These are phyloP conservation scores for Hiodon tergisus DNA, from an alignment of 2,113 vertebrate species.

Conservation along the genomic window DNA sequence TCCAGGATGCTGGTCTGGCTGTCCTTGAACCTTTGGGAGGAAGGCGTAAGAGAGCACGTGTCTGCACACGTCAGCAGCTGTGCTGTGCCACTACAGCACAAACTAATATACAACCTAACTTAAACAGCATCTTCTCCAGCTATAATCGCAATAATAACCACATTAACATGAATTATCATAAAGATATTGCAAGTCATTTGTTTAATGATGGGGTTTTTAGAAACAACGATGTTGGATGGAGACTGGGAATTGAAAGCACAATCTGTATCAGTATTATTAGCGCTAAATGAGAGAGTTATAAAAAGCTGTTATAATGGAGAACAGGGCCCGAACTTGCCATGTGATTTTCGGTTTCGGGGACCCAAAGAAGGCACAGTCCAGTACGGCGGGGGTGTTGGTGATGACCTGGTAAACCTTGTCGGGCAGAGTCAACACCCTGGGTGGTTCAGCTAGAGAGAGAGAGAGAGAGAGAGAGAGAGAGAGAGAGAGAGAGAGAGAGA, in stretches of 20 bases:
- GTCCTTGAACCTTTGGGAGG: slow-evolving; percentile 79
- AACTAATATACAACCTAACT: too few species aligned
- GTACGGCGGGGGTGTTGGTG: slow-evolving; percentile 66
- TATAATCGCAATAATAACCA: too few species aligned
- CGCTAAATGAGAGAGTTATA: neutral
- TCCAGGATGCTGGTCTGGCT: slow-evolving; percentile 70
- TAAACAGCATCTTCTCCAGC: too few species aligned
- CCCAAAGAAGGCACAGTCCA: slow-evolving; percentile 86
- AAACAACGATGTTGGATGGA: too few species aligned
- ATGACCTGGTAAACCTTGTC: slow-evolving; percentile 88
- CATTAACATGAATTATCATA: too few species aligned
- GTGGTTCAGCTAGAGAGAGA: slow-evolving; percentile 77
- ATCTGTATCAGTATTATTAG: too few species aligned
- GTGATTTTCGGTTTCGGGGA: slow-evolving; percentile 85
- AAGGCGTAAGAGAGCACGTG: neutral
- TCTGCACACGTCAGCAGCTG: neutral
- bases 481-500: neutral
- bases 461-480: slow-evolving; percentile 20
- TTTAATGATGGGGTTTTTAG: too few species aligned
- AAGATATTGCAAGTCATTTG: too few species aligned
- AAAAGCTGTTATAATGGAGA: neutral
- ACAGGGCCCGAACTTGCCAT: slow-evolving; percentile 66
- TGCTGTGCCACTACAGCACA: too few species aligned
- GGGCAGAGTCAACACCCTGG: slow-evolving; percentile 78
- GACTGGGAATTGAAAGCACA: too few species aligned